These are phyloP conservation scores for Ericerus pela DNA, from an alignment of 1,140 invertebrate genomes.

Conservation along the genomic window DNA sequence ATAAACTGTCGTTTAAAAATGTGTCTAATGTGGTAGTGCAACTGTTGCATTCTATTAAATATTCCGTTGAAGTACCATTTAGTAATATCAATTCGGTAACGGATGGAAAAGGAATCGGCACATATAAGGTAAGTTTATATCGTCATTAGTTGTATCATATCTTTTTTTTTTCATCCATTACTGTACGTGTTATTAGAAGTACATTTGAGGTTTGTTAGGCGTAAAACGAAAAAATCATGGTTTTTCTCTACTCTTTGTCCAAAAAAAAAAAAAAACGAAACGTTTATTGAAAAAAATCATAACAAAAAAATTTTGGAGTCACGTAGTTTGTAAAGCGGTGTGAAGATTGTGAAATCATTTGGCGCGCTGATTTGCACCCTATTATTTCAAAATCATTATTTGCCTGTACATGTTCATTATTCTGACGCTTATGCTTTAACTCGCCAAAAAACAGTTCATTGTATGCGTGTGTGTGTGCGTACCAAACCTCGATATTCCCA, in stretches of 20 bases:
- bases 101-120: slow-evolving; percentile 1
- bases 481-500: neutral
- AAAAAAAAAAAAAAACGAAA: too few species aligned
- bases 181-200: too few species aligned
- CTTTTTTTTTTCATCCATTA: neutral
- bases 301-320: too few species aligned
- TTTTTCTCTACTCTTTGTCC: neutral
- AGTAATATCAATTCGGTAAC: slow-evolving; percentile 30
- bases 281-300: too few species aligned
- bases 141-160: neutral
- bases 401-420: neutral
- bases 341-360: too few species aligned
- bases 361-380: neutral
- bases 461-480: too few species aligned
- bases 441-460: too few species aligned
- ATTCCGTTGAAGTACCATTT: slow-evolving; percentile 82
- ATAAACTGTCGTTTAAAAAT: slow-evolving; percentile 78
- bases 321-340: too few species aligned
- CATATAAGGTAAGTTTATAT: slow-evolving; percentile 33
- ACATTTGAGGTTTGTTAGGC: neutral
- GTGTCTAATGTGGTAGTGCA: slow-evolving; percentile 82
- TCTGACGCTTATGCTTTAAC: neutral
- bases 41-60: slow-evolving; percentile 77
- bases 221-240: neutral
- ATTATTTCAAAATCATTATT: neutral